A percentile compares a stretch with the other conserved stretches of the same genome.
phyloP scores from a whole-genome alignment of 2,797 vertebrate genomes.

The Trematomus bernacchii region DNA sequence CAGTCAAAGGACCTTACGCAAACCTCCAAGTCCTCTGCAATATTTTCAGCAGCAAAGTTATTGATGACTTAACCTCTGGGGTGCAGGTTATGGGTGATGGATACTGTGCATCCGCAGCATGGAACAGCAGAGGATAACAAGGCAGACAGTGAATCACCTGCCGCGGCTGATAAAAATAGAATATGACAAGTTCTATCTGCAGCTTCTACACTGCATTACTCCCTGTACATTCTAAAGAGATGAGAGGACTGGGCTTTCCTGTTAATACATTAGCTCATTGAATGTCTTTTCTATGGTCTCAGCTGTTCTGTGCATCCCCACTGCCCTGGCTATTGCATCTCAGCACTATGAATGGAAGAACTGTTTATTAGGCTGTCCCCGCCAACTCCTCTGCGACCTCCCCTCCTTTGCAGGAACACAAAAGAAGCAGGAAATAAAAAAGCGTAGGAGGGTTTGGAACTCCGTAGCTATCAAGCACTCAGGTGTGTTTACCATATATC shows the following conservation, averaged over 20 bases:
- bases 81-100: constrained; percentile 87
- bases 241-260: constrained; percentile 69
- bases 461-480: constrained; percentile 75
- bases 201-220: constrained; percentile 69
- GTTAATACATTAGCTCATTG: constrained; percentile 78
- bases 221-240: constrained; percentile 70
- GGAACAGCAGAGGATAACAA: constrained; percentile 87
- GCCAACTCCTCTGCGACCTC: constrained; percentile 70
- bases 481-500: constrained; percentile 85
- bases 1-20: constrained; percentile 82
- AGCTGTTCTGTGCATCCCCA: constrained; percentile 71
- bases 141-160: constrained; percentile 87
- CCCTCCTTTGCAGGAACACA: constrained; percentile 52
- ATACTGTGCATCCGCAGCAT: constrained; percentile 80
- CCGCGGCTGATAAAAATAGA: constrained; percentile 86
- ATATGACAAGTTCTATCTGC: constrained; percentile 70
- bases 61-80: constrained; percentile 89
- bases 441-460: constrained; percentile 42
- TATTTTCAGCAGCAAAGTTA: constrained; percentile 84
- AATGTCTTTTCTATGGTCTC: constrained; percentile 73
- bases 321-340: constrained; percentile 76
- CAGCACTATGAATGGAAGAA: constrained; percentile 70
- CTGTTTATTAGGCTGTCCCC: constrained; percentile 79
- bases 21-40: constrained; percentile 85
- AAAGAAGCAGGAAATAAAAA: constrained; percentile 57